A percentile compares a stretch with the other conserved stretches of the same genome.
Evolutionary conservation across 2,113 vertebrate genomes (phyloP).

Genomic region (Vidua chalybeata): DNA sequence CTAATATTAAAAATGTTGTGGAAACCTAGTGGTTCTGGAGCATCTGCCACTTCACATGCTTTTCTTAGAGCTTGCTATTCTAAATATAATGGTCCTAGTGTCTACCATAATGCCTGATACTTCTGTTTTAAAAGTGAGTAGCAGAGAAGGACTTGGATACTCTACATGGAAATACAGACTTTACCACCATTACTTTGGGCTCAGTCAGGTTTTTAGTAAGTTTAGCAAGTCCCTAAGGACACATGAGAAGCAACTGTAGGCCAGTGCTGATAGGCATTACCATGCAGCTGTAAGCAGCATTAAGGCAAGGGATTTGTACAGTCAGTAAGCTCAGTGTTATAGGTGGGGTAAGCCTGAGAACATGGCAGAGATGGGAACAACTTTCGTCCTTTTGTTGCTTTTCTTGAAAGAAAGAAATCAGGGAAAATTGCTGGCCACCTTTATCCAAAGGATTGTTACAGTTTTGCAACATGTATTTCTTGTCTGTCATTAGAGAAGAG

Average conservation of each 20-base stretch:
- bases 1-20: not conserved
- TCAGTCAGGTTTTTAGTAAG: not conserved
- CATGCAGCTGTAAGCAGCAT: not conserved
- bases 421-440: not conserved
- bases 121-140: not conserved
- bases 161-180: not conserved
- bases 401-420: not conserved
- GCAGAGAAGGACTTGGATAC: not conserved
- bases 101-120: not conserved
- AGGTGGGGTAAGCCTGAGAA: not conserved
- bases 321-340: not conserved
- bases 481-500: not conserved
- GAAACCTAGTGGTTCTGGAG: not conserved
- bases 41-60: rapidly evolving
- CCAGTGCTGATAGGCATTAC: rapidly evolving
- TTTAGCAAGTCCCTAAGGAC: not conserved
- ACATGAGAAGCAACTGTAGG: not conserved
- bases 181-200: not conserved
- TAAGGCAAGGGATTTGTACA: not conserved
- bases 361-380: not conserved
- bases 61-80: not conserved
- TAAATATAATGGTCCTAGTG: not conserved
- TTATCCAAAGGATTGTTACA: not conserved
- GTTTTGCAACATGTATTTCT: rapidly evolving
- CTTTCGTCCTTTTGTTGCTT: not conserved